phyloP scores from a whole-genome alignment of 1,140 invertebrate species.

The Caerostris extrusa region DNA sequence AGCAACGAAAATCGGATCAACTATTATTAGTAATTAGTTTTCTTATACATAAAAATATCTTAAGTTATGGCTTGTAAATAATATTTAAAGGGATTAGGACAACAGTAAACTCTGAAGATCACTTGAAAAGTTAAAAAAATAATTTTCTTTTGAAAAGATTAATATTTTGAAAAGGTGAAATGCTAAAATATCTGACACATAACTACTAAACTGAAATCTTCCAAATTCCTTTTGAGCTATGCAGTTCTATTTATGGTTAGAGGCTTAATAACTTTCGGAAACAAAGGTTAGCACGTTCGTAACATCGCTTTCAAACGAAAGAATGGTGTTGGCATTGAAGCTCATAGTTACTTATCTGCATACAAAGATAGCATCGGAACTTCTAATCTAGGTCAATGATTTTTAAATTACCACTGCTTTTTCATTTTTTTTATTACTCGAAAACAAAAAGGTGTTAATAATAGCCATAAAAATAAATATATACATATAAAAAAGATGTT shows the following conservation, averaged over 20 bases:
- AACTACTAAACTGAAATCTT: neutral
- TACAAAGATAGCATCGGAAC: neutral
- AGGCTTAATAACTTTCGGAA: neutral
- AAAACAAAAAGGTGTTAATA: neutral
- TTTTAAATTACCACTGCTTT: neutral
- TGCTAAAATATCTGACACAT: no score
- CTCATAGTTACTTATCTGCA: neutral
- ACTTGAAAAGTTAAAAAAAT: no score
- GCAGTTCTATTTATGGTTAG: neutral
- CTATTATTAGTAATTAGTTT: no score
- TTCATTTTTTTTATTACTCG: neutral
- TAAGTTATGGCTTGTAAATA: no score
- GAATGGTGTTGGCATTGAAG: neutral
- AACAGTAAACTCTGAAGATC: no score
- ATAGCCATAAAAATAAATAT: neutral
- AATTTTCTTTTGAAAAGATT: no score
- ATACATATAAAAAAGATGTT: no score
- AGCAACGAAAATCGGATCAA: no score
- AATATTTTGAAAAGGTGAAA: no score
- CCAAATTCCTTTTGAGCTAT: neutral
- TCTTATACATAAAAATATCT: no score
- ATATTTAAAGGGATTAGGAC: no score
- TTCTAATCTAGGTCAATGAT: conserved; percentile 5
- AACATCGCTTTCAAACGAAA: neutral
- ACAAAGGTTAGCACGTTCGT: neutral